These are phyloP conservation scores for Odocoileus virginianus DNA, from an alignment of 2,113 vertebrate genomes.

Conservation along the genomic window DNA sequence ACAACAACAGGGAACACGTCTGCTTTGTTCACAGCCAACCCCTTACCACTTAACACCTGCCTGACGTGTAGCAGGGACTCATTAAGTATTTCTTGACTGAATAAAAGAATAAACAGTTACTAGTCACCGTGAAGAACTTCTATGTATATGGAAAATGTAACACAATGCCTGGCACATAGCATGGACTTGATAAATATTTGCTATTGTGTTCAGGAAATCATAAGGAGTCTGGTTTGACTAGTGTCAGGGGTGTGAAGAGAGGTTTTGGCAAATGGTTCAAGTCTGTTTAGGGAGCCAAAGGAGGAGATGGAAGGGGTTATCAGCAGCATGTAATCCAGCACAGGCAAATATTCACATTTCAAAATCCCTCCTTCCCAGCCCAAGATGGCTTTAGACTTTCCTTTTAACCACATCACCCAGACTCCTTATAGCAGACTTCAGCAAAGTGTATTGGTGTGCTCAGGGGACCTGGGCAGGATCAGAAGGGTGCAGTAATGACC, in stretches of 20 bases:
- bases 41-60: neutral
- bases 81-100: neutral
- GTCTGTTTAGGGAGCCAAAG: neutral
- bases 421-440: slow-evolving; percentile 11
- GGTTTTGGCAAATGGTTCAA: neutral
- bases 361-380: slow-evolving; percentile 44
- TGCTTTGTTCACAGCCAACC: neutral
- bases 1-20: neutral
- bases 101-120: neutral
- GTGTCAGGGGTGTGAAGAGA: neutral
- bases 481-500: slow-evolving; percentile 39
- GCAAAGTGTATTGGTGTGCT: slow-evolving; percentile 33
- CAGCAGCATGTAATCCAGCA: slow-evolving; percentile 4
- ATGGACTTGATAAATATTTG: neutral
- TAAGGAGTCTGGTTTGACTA: slow-evolving; percentile 18
- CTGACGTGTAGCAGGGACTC: neutral
- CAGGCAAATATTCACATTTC: slow-evolving; percentile 51
- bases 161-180: neutral
- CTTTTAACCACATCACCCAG: neutral
- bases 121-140: neutral
- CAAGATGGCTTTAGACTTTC: slow-evolving; percentile 42
- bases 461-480: neutral
- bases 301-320: slow-evolving; percentile 11
- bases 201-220: slow-evolving; percentile 9
- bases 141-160: neutral